Percentiles rank a stretch among this genome's conserved stretches.
These are phyloP conservation scores for Tetragonula clypearis DNA, from an alignment of 1,140 invertebrate species.

Conservation along the genomic window DNA sequence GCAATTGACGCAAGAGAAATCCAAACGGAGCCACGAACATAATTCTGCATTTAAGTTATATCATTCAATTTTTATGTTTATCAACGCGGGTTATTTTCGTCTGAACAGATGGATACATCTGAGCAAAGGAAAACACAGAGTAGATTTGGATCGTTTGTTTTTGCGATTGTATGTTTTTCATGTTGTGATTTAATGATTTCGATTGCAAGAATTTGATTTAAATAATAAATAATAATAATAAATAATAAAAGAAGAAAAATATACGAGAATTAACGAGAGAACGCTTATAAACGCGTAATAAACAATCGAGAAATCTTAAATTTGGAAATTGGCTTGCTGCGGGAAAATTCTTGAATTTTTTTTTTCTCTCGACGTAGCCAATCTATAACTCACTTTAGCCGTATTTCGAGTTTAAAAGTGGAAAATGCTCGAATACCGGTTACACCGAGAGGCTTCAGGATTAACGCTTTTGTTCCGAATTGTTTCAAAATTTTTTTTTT, in stretches of 20 bases:
- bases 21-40: neutral
- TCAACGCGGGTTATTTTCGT: neutral
- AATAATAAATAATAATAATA: neutral
- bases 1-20: neutral
- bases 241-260: neutral
- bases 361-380: neutral
- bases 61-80: neutral
- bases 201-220: neutral
- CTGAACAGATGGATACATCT: neutral
- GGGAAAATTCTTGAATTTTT: neutral
- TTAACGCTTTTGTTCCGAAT: neutral
- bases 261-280: neutral
- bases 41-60: neutral
- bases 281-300: neutral
- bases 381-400: slow-evolving; percentile 6
- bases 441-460: neutral
- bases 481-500: neutral
- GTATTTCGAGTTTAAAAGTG: slow-evolving; percentile 10
- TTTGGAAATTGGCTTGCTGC: neutral
- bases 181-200: neutral
- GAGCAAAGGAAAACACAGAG: neutral
- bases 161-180: neutral
- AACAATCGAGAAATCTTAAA: neutral
- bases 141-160: neutral
- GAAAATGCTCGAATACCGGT: slow-evolving; percentile 4